A percentile compares a stretch with the other conserved stretches of the same genome.
Conservation (phyloP, 2,888 invertebrate genomes). For the Orchestes rusci region DNA sequence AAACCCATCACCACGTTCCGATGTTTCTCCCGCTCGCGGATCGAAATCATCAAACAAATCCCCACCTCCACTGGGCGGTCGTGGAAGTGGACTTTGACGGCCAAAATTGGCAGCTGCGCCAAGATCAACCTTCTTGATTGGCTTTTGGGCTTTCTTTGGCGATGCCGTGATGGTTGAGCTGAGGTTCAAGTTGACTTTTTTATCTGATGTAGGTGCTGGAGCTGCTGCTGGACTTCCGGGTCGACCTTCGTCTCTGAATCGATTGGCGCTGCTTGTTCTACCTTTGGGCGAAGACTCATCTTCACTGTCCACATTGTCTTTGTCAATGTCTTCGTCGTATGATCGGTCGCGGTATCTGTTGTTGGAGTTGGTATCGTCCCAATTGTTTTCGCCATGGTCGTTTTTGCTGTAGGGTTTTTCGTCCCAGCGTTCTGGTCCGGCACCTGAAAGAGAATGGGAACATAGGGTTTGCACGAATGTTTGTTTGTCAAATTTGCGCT, state of each 20-base stretch:
- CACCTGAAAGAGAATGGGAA: slow-evolving; percentile 25
- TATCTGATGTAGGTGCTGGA: slow-evolving; percentile 30
- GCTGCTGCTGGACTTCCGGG: slow-evolving; percentile 24
- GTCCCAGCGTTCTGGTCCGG: slow-evolving; percentile 39
- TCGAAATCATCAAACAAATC: slow-evolving; percentile 58
- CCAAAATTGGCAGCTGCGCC: slow-evolving; percentile 66
- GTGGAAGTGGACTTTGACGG: slow-evolving; percentile 42
- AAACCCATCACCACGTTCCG: slow-evolving; percentile 49
- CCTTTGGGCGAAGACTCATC: slow-evolving; percentile 18
- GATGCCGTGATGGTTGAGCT: slow-evolving; percentile 39
- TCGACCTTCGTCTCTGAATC: slow-evolving; percentile 34
- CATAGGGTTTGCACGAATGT: too few species aligned
- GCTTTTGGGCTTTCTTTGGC: slow-evolving; percentile 42
- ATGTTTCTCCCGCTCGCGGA: slow-evolving; percentile 46
- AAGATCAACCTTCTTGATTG: slow-evolving; percentile 53
- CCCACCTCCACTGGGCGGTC: slow-evolving; percentile 23
- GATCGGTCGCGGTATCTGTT: slow-evolving; percentile 27
- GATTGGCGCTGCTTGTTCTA: slow-evolving; percentile 28
- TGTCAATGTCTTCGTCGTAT: slow-evolving; percentile 18
- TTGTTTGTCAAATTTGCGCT: too few species aligned
- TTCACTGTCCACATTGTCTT: slow-evolving; percentile 20
- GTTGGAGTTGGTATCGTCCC: slow-evolving; percentile 34
- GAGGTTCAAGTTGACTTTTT: slow-evolving; percentile 47
- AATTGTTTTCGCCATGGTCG: slow-evolving; percentile 34
- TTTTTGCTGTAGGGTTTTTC: slow-evolving; percentile 33